These are phyloP conservation scores for Sander lucioperca DNA, from an alignment of 2,113 vertebrate genomes.

Conservation along the genomic window DNA sequence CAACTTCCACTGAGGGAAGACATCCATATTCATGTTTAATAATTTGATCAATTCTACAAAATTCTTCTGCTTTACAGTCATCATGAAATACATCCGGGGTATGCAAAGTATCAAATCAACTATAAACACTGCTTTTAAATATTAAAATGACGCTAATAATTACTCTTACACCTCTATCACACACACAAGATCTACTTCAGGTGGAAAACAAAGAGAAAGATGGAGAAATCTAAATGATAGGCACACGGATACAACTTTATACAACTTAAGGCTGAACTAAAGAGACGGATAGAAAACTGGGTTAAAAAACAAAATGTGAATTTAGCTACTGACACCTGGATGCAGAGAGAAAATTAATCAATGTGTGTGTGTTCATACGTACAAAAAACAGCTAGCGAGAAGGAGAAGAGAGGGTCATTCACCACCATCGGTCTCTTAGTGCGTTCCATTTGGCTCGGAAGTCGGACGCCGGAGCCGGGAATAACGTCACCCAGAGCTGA, in stretches of 20 bases:
- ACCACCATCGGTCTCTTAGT: not conserved
- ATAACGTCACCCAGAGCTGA: too few species aligned
- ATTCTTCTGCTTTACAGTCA: not conserved
- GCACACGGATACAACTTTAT: constrained; percentile 23
- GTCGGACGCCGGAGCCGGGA: too few species aligned
- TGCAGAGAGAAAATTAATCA: constrained; percentile 1
- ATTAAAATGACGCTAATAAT: constrained; percentile 33
- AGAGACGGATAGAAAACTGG: not conserved
- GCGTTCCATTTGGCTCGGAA: too few species aligned
- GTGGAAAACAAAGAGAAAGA: not conserved
- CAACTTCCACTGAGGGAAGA: not conserved
- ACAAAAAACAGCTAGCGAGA: not conserved
- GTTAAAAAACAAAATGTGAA: not conserved
- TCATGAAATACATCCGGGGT: constrained; percentile 4
- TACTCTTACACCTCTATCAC: not conserved
- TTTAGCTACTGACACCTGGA: constrained; percentile 1
- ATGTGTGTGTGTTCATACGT: not conserved
- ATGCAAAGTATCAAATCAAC: not conserved
- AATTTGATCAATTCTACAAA: not conserved
- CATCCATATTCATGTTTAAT: not conserved
- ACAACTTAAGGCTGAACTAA: constrained; percentile 51
- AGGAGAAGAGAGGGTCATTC: constrained; percentile 1
- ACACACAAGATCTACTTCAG: not conserved
- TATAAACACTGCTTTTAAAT: constrained; percentile 39
- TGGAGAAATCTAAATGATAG: not conserved